Base-by-base conservation (phyloP, 2,113 vertebrate genomes). In the Nothocercus nigrocapillus region DNA sequence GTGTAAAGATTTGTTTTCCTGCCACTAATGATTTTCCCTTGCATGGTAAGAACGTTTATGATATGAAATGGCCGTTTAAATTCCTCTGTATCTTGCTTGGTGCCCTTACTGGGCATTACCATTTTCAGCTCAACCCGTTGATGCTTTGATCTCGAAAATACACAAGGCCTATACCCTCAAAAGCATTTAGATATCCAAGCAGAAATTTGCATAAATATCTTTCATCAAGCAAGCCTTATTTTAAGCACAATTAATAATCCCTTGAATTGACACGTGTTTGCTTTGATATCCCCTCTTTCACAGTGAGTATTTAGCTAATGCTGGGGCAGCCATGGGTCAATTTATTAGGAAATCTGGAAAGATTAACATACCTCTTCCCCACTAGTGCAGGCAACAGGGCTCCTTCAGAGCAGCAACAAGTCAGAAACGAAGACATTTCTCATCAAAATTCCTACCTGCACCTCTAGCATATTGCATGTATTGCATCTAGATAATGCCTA, bases 381-480 rank as follows among this genome's bases (percentile, higher is more conserved):
- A 62, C 53, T n/a, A 61, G 28, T 36, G 89, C 32, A 62, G 34
- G 30, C 32, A 90, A 36, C 21, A 77, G 62, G 36, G 64, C 66
- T 12, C 24, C 40, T 93, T 85, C 49, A 69, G 54, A 63, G 61
- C 36, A 85, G 51, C 75, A 91, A 62, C 24, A 64, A 81, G 15
- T 36, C 56, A 87, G 62, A 89, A 91, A 70, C n/a, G 36, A 83
- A 84, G 75, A 47, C 47, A 64, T 11, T 11, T 5, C 14, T 85
- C 78, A 89, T 96, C 87, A 94, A 97, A 97, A 89, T 84, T 94
- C 86, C n/a, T 87, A 7, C 70, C 12, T 19, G 42, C 13, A 36
- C 61, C 83, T 84, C 75, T 91, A 93, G 88, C 95, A 92, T 92
- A 89, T 38, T 83, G 58, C 76, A 94, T 94, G 51, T 61, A 73